Base-by-base conservation (phyloP, 1,140 invertebrate genomes). In the Zeugodacus cucurbitae region DNA sequence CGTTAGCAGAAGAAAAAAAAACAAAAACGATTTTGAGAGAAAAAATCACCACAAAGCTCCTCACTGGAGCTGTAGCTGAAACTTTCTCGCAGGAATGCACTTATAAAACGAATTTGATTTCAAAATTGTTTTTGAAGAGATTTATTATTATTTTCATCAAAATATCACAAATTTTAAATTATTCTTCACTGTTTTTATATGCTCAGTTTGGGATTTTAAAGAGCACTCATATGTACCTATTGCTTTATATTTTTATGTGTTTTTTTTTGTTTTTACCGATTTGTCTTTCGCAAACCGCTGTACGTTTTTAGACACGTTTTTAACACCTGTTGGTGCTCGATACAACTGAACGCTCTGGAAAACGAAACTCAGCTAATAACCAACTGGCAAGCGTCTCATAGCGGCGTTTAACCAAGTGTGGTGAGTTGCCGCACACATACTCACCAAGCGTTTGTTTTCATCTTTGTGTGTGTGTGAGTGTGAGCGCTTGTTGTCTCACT, bases 321-420 rank as follows among this genome's bases (percentile, higher is more conserved):
- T 88, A 88, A 88, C 88, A 88, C 88, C 88, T 88, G 88, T 88
- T 88, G 88, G 86, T 88, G 86, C 74, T 88, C 44, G 70, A 88
- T 62, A 78, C 88, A 87, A 88, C 88, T 88, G 86, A 88, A 82
- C 48, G 67, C 86, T 58, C 41, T 87, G 88, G 86, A 87, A 78
- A 48, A 41, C 44, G n/a, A 74, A 48, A 70, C 67, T 87, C 88
- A 29, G 82, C 62, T 88, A 88, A 88, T 88, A 87, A 88, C 88
- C 74, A 82, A 87, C 41, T 37, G n/a, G 20, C 32, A 62, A 26
- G 6, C 37, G 44, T 57, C 26, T 44, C 10, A 26, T 32, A 58
- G 87, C 59, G n/a, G 59, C 44, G 78, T 62, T 86, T 58, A 26
- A 59, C 41, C 48, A 62, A 70, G 86, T 78, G 87, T 70, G 54